phyloP scores from a whole-genome alignment of 2,888 invertebrate species.

The Petrolisthes cinctipes region DNA sequence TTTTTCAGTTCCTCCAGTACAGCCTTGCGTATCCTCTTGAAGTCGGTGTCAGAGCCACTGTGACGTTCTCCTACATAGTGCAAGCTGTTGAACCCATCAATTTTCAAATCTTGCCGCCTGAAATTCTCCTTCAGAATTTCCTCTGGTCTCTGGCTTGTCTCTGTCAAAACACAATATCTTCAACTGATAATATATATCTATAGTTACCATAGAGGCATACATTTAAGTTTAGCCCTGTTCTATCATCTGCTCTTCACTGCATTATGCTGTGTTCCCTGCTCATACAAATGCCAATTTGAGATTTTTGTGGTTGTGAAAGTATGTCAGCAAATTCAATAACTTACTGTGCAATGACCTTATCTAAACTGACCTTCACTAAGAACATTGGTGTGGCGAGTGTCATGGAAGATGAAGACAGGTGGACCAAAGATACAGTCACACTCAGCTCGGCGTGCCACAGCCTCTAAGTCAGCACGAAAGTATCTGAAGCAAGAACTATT shows the following conservation, averaged over 20 bases:
- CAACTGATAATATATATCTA: too few relatives aligned
- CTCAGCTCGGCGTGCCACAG: conserved; percentile 43
- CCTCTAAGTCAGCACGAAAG: conserved; percentile 70
- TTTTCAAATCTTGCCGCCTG: conserved; percentile 71
- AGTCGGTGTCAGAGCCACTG: conserved; percentile 74
- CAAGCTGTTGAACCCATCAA: conserved; percentile 67
- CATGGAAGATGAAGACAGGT: conserved; percentile 83
- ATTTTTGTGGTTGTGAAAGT: too few relatives aligned
- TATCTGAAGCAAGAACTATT: conserved; percentile 67
- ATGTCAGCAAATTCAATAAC: too few relatives aligned
- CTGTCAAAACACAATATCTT: not conserved
- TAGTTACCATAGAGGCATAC: too few relatives aligned
- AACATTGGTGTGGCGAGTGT: conserved; percentile 80
- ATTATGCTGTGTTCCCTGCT: not conserved
- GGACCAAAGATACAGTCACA: conserved; percentile 75
- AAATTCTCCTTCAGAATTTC: conserved; percentile 52
- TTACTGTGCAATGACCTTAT: too few relatives aligned
- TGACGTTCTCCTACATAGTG: conserved; percentile 48
- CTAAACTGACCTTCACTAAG: conserved; percentile 68
- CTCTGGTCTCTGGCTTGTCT: conserved; percentile 45
- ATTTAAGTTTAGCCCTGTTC: not conserved
- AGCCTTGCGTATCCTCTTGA: conserved; percentile 74
- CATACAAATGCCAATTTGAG: not conserved
- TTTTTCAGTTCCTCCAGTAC: conserved; percentile 78
- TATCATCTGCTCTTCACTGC: not conserved